Base-by-base conservation (phyloP, 2,888 invertebrate genomes). In the Eupithecia subfuscata region DNA sequence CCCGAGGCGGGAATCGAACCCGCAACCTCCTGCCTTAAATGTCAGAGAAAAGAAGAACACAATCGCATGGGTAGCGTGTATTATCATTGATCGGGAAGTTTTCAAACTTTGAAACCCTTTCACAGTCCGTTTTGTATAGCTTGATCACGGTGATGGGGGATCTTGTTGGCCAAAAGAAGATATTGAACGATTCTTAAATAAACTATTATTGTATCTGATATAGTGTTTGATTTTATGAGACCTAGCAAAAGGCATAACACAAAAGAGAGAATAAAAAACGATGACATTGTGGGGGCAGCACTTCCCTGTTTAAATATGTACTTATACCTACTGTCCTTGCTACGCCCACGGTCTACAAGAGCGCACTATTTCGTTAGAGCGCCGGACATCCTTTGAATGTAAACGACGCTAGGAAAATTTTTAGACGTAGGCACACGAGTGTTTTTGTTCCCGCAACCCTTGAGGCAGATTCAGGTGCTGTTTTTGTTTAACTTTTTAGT, bases 301-400 rank as follows among this genome's bases (percentile, higher is more conserved):
- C 12, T 12, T 56, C 22, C n/a, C 14, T 52, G 52, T 48, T 48
- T 48, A 45, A 45, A 3, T 48, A 22, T 9, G 4, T n/a, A n/a
- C n/a, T 22, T 22, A 0, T 60, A 1, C 60, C 25, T 12, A 12
- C 25, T 48, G 34, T 25, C 69, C 76, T 77, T 64, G 56, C 37
- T 67, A 69, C 77, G 77, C 63, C 74, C 69, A 63, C 71, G 74
- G 77, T 48, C 74, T 69, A 52, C 65, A 65, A 60, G 68, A 68
- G 72, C 70, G 68, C 52, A 71, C 72, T 71, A 75, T 74, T 75
- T 75, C 69, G 72, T 72, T 74, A 70, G 56, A 63, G 67, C 30
- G 30, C 22, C 67, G n/a, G 25, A 73, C 69, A 45, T 64, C 63
- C 67, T 73, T 69, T 70, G 70, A 71, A 78, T 74, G 64, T 60